phyloP scores from a whole-genome alignment of 2,797 vertebrate species.

The Emys orbicularis region DNA sequence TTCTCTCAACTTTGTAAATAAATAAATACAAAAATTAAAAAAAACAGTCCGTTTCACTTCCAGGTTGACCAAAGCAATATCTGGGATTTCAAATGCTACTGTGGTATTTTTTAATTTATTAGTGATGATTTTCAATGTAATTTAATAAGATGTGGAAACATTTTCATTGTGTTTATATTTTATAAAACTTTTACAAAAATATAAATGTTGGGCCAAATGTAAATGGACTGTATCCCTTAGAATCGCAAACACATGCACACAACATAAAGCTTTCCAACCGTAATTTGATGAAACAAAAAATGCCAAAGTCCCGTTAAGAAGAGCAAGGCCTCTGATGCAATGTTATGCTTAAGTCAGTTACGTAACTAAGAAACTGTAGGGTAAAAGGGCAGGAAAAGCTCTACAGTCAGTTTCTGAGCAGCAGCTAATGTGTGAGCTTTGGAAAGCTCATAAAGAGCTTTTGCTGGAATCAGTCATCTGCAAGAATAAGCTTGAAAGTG shows the following conservation, averaged over 20 bases:
- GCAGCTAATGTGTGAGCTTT: conserved; percentile 37
- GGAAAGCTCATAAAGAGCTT: conserved; percentile 69
- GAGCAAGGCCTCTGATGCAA: background rate
- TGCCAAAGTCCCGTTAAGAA: background rate
- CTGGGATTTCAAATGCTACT: background rate
- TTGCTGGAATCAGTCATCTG: background rate
- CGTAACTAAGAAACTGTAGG: conserved; percentile 48
- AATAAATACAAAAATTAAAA: background rate
- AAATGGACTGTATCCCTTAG: background rate
- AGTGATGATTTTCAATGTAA: background rate
- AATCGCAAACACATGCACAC: conserved; percentile 10
- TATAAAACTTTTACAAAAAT: background rate
- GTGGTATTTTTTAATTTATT: background rate
- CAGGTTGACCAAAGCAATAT: conserved; percentile 21
- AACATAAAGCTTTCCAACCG: background rate
- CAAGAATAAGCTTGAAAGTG: background rate
- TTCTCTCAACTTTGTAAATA: conserved; percentile 28
- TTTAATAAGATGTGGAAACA: background rate
- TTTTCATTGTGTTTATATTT: background rate
- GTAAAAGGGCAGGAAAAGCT: conserved; percentile 47
- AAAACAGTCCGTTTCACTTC: conserved; percentile 18
- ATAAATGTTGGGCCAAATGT: background rate
- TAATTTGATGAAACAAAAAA: background rate
- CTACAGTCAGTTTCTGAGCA: background rate
- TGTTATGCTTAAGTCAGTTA: conserved; percentile 47